phyloP scores from a whole-genome alignment of 2,797 vertebrate species.

The Gephyroberyx darwinii region DNA sequence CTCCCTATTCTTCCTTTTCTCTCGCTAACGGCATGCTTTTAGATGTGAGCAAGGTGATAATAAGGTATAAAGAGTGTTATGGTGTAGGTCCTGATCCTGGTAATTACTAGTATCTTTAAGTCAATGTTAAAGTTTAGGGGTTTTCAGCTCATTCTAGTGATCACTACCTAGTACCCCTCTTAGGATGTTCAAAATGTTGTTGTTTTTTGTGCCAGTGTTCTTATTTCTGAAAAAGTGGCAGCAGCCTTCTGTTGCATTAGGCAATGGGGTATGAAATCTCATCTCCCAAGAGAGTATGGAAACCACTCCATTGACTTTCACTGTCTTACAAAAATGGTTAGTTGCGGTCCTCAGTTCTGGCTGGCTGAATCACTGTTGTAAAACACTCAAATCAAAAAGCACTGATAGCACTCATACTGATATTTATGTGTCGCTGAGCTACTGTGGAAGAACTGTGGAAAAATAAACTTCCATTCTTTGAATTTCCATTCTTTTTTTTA shows the following conservation, averaged over 20 bases:
- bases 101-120: too few relatives aligned
- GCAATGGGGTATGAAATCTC: constrained; percentile 6
- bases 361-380: too few relatives aligned
- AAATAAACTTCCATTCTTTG: too few relatives aligned
- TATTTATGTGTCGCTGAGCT: too few relatives aligned
- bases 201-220: background rate
- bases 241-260: background rate
- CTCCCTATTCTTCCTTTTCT: background rate
- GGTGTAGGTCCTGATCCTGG: background rate
- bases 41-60: background rate
- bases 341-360: too few relatives aligned
- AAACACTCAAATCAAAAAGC: too few relatives aligned
- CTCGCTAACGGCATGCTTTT: too few relatives aligned
- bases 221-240: background rate
- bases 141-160: background rate
- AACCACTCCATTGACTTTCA: background rate
- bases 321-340: background rate
- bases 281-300: constrained; percentile 10
- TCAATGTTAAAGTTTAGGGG: too few relatives aligned
- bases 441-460: too few relatives aligned
- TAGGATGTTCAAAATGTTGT: background rate
- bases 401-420: too few relatives aligned
- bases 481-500: too few relatives aligned
- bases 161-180: background rate
- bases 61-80: background rate